phyloP scores from a whole-genome alignment of 2,797 vertebrate genomes.

The Acanthornis magna region DNA sequence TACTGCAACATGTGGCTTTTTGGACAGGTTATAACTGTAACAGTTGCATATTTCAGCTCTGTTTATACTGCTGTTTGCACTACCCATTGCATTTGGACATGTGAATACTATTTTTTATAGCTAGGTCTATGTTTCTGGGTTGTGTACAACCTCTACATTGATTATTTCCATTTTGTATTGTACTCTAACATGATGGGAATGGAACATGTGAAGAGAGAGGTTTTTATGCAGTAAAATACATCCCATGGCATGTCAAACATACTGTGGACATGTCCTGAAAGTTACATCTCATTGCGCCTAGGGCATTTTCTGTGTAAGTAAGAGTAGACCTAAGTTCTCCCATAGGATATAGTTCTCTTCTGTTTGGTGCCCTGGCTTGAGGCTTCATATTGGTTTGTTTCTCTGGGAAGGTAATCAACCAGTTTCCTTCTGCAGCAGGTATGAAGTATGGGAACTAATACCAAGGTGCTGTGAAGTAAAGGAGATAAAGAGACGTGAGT shows the following conservation, averaged over 20 bases:
- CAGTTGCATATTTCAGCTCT: neutral
- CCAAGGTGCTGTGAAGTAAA: neutral
- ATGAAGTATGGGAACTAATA: neutral
- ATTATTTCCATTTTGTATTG: neutral
- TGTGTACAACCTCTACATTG: neutral
- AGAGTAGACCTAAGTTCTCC: neutral
- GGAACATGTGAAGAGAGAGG: neutral
- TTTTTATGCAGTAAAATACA: neutral
- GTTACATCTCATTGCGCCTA: neutral
- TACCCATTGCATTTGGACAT: neutral
- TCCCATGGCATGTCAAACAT: neutral
- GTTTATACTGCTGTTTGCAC: neutral
- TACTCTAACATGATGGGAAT: neutral
- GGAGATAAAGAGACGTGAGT: neutral
- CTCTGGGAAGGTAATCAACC: neutral
- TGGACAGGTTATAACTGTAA: neutral
- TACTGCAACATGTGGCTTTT: neutral
- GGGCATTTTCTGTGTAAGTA: neutral
- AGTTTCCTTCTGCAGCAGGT: neutral
- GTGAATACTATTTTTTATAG: neutral
- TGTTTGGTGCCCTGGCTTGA: neutral
- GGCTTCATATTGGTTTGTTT: neutral
- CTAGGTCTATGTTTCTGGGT: neutral
- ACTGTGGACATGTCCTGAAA: neutral
- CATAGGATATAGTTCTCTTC: neutral